phyloP scores from a whole-genome alignment of 2,797 vertebrate genomes.

The Morelia viridis region DNA sequence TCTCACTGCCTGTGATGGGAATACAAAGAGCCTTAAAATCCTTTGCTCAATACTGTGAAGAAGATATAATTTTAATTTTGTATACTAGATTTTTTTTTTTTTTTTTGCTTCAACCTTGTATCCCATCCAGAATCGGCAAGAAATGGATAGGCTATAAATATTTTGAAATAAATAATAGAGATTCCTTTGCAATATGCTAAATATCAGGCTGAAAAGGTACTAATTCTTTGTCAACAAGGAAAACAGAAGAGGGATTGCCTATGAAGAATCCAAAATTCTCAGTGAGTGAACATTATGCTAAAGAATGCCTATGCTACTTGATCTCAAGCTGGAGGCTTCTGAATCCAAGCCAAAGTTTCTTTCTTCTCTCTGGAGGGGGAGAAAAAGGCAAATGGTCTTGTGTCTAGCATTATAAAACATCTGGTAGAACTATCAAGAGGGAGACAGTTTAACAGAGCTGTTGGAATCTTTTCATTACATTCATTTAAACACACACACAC shows the following conservation, averaged over 20 bases:
- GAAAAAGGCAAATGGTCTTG: slow-evolving; percentile 32
- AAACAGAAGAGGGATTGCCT: background rate
- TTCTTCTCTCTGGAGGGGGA: slow-evolving; percentile 42
- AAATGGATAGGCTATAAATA: background rate
- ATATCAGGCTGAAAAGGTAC: background rate
- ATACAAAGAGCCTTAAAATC: background rate
- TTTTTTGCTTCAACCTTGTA: background rate
- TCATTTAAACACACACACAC: slow-evolving; percentile 64
- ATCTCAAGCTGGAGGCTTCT: slow-evolving; percentile 34
- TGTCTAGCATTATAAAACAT: slow-evolving; percentile 70
- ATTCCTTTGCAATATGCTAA: background rate
- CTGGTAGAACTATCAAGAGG: slow-evolving; percentile 71
- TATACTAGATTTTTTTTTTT: background rate
- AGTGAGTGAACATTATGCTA: background rate
- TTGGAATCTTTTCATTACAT: slow-evolving; percentile 72
- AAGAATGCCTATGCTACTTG: background rate
- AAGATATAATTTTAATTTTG: background rate
- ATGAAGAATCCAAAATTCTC: slow-evolving; percentile 10
- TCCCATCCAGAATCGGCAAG: background rate
- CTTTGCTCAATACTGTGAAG: background rate
- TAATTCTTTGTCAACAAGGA: slow-evolving; percentile 7
- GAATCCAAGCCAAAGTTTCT: slow-evolving; percentile 57
- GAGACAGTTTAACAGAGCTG: slow-evolving; percentile 74
- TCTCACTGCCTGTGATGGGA: background rate
- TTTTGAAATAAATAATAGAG: background rate